Conservation (phyloP, 2,888 invertebrate species). For the Aporophyla lueneburgensis region DNA sequence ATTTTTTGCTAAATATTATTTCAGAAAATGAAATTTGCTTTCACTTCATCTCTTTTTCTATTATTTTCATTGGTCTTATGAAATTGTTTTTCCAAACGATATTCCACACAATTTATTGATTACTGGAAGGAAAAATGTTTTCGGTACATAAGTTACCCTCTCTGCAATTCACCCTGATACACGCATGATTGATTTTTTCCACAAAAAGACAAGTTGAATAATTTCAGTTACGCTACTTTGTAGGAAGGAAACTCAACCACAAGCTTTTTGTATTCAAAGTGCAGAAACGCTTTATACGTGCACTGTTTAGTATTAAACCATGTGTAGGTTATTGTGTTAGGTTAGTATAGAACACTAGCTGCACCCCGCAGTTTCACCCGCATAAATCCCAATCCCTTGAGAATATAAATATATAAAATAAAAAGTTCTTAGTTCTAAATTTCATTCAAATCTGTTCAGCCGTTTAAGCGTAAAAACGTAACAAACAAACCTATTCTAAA, state of each 20-base stretch:
- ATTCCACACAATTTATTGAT: neutral
- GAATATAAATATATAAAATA: too few relatives aligned
- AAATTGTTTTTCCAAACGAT: neutral
- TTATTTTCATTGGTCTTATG: too few relatives aligned
- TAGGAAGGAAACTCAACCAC: neutral
- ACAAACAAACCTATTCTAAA: too few relatives aligned
- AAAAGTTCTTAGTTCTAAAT: too few relatives aligned
- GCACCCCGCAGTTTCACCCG: too few relatives aligned
- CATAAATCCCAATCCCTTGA: too few relatives aligned
- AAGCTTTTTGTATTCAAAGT: neutral
- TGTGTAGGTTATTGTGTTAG: too few relatives aligned
- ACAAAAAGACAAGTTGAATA: neutral
- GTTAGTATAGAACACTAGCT: too few relatives aligned
- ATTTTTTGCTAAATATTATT: conserved; percentile 2
- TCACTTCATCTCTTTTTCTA: neutral
- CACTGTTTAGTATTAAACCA: neutral
- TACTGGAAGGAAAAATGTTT: conserved; percentile 4
- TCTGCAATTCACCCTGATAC: neutral
- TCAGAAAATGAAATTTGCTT: neutral
- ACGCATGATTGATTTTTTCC: conserved; percentile 12
- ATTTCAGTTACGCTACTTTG: neutral
- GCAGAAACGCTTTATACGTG: neutral
- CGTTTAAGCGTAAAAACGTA: too few relatives aligned
- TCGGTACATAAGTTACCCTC: neutral
- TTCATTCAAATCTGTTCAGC: too few relatives aligned